phyloP scores from a whole-genome alignment of 2,113 vertebrate species.

The Sorex araneus region DNA sequence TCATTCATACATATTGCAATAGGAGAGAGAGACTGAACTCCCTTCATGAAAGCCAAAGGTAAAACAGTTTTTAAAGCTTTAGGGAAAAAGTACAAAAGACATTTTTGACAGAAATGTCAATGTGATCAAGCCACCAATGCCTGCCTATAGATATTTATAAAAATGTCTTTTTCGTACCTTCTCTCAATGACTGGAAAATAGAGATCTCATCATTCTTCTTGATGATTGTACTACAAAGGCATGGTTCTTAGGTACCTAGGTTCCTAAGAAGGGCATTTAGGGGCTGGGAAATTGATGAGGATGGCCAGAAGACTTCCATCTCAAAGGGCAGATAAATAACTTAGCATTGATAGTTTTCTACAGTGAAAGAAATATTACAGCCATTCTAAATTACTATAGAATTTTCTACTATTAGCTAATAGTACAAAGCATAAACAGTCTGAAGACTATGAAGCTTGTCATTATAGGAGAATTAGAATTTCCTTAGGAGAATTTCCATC shows the following conservation, averaged over 20 bases:
- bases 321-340: not conserved
- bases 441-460: not conserved
- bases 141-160: not conserved
- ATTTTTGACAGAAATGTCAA: not conserved
- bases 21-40: not conserved
- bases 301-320: not conserved
- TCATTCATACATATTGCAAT: not conserved
- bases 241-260: not conserved
- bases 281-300: not conserved
- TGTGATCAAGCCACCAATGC: not conserved
- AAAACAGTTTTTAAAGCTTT: too few relatives aligned
- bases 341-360: not conserved
- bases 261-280: not conserved
- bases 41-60: not conserved
- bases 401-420: not conserved
- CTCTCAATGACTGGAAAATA: not conserved
- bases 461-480: too few relatives aligned
- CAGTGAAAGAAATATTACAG: too few relatives aligned
- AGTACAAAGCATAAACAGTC: not conserved
- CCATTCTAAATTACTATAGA: not conserved
- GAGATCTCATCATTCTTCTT: not conserved
- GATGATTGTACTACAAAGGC: not conserved
- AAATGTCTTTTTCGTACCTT: too few relatives aligned
- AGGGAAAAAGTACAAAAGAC: too few relatives aligned
- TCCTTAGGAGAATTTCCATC: not conserved